Evolutionary conservation across 2,113 vertebrate species (phyloP), one percentile per base, ranked within the genome.

Genomic region (Aldabrachelys gigantea): DNA sequence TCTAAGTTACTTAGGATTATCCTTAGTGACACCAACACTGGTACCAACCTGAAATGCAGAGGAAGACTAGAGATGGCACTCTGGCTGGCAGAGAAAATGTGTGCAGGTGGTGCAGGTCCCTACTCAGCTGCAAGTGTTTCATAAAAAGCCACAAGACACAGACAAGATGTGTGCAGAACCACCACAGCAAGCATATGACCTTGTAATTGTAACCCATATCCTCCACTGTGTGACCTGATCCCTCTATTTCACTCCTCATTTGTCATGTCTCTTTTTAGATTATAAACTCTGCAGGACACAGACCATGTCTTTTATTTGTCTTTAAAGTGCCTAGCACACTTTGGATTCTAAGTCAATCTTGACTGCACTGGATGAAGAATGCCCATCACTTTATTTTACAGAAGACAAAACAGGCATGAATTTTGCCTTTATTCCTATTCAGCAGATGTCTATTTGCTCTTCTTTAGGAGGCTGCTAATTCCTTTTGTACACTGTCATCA

Each of bases 401-500:
- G 38, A 53, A 22, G 90, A 35, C 31, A 90, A 59, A 6, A 29
- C 38, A 82, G 81, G 52, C 49, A 13, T 84, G 56, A 88, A 44
- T 86, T 93, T 95, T 80, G 19, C 80, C 93, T 96, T 88, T 52
- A 47, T 88, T 76, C 2, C 76, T 80, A 35, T 44, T 91, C 22
- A 38, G 91, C 21, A 35, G 79, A 84, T 82, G 47, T 88, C 54
- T 85, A n/a, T 89, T 88, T 89, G 84, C 69, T 96, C 85, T 84
- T 90, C 82, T 93, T 87, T 85, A 50, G 80, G 72, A 80, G 76
- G 80, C 49, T 87, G 79, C 84, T 97, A 96, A 94, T 96, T 72
- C 35, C 8, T 89, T 94, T 41, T 96, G 52, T 92, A 38, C 92
- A 35, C 44, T 96, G 88, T 79, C 59, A 92, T 16, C 4, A 4